Percentiles rank a stretch among this genome's conserved stretches.
phyloP scores from a whole-genome alignment of 2,888 invertebrate genomes.

The Homarus gammarus region DNA sequence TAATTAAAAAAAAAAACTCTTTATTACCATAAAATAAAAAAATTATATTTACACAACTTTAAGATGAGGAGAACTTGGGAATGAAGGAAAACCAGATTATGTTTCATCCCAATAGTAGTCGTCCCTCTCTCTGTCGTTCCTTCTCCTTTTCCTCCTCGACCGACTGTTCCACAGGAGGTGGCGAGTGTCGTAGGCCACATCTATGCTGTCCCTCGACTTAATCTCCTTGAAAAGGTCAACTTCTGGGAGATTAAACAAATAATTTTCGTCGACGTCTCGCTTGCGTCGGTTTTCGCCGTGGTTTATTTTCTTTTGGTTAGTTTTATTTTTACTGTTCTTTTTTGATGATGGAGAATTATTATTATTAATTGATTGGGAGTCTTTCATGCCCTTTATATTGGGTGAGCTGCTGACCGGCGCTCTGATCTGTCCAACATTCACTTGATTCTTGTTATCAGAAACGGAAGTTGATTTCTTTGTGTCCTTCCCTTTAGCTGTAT shows the following conservation, averaged over 20 bases:
- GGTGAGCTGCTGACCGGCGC: not conserved
- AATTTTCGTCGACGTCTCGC: slow-evolving; percentile 10
- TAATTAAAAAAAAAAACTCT: not conserved
- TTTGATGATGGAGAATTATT: not conserved
- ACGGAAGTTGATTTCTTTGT: not conserved
- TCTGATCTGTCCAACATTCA: not conserved
- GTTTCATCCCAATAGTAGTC: slow-evolving; percentile 62
- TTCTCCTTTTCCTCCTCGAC: slow-evolving; percentile 20
- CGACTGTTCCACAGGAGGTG: slow-evolving; percentile 56
- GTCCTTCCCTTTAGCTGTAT: not conserved
- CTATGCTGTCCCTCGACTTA: slow-evolving; percentile 14
- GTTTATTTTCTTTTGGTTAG: slow-evolving; percentile 10
- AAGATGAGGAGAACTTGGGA: too few relatives aligned
- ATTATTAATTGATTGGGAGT: not conserved
- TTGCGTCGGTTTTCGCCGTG: slow-evolving; percentile 68
- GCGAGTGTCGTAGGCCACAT: slow-evolving; percentile 44
- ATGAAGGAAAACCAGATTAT: too few relatives aligned
- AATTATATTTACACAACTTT: too few relatives aligned
- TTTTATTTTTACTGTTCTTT: not conserved
- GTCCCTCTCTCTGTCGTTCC: slow-evolving; percentile 23
- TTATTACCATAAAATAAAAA: not conserved
- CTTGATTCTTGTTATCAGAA: not conserved
- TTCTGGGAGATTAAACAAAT: slow-evolving; percentile 10
- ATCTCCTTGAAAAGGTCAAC: slow-evolving; percentile 9
- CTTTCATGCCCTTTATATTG: not conserved